A percentile compares a stretch with the other conserved stretches of the same genome.
phyloP scores from a whole-genome alignment of 2,113 vertebrate genomes.

The Mus musculus region DNA sequence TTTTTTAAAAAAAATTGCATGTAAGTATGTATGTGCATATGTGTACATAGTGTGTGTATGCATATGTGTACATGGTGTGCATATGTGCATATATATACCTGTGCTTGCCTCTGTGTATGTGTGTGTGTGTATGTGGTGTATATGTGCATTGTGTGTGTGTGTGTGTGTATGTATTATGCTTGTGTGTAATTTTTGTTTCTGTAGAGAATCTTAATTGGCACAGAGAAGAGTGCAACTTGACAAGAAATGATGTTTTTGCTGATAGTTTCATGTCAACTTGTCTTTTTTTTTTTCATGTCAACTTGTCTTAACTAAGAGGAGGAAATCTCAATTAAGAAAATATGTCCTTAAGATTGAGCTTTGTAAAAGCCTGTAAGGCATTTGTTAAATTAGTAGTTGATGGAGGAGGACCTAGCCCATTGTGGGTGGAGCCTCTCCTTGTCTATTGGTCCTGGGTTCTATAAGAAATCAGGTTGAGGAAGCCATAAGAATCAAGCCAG shows the following conservation, averaged over 20 bases:
- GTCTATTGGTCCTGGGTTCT: background rate
- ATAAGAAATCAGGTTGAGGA: background rate
- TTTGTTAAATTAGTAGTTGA: background rate
- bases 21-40: background rate
- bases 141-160: background rate
- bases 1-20: background rate
- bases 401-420: background rate
- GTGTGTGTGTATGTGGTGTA: background rate
- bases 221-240: background rate
- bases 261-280: background rate
- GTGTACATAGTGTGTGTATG: background rate
- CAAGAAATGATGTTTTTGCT: background rate
- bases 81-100: background rate
- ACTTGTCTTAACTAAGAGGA: background rate
- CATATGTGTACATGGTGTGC: too few relatives aligned
- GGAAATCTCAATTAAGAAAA: background rate
- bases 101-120: too few relatives aligned
- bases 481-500: background rate
- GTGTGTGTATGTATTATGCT: background rate
- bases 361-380: background rate
- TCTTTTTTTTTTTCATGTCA: background rate
- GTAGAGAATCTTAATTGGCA: background rate
- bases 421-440: background rate
- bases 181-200: background rate
- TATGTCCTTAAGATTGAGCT: background rate